Conservation (phyloP, 2,113 vertebrate species). For the Romanogobio albipinnatus region DNA sequence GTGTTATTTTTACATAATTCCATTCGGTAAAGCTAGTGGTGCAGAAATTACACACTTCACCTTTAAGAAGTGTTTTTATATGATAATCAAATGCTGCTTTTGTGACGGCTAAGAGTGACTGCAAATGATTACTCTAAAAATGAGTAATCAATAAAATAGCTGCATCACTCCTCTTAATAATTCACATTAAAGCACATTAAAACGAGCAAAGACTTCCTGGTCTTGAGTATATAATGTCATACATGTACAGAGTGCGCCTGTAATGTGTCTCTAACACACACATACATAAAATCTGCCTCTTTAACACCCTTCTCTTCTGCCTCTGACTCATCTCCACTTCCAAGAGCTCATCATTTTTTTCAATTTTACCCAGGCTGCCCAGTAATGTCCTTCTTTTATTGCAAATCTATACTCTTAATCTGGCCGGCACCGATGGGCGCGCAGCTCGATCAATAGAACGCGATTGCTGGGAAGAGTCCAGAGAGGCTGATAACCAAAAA, state of each 20-base stretch:
- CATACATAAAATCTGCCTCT: conserved; percentile 26
- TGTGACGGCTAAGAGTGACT: neutral
- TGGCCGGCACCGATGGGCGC: conserved; percentile 74
- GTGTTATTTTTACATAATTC: neutral
- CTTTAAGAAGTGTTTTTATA: conserved; percentile 6
- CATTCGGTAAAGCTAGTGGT: neutral
- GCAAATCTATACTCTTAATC: conserved; percentile 83
- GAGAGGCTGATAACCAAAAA: conserved; percentile 69
- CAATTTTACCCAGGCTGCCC: conserved; percentile 67
- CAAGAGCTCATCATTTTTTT: conserved; percentile 65
- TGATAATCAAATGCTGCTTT: neutral
- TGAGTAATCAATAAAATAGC: neutral
- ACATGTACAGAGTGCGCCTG: neutral
- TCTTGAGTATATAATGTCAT: conserved; percentile 2
- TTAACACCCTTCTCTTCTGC: conserved; percentile 22
- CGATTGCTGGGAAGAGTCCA: conserved; percentile 77
- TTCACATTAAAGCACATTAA: conserved; percentile 5
- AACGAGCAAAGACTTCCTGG: neutral
- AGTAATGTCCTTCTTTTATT: conserved; percentile 81
- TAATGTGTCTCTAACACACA: neutral
- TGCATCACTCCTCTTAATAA: conserved; percentile 15
- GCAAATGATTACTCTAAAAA: conserved; percentile 21
- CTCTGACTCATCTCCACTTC: conserved; percentile 61
- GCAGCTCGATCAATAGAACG: conserved; percentile 71
- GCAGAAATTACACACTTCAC: neutral